Percentiles rank a stretch among this genome's conserved stretches.
Conservation (phyloP, 2,113 vertebrate genomes). For the Sander lucioperca region DNA sequence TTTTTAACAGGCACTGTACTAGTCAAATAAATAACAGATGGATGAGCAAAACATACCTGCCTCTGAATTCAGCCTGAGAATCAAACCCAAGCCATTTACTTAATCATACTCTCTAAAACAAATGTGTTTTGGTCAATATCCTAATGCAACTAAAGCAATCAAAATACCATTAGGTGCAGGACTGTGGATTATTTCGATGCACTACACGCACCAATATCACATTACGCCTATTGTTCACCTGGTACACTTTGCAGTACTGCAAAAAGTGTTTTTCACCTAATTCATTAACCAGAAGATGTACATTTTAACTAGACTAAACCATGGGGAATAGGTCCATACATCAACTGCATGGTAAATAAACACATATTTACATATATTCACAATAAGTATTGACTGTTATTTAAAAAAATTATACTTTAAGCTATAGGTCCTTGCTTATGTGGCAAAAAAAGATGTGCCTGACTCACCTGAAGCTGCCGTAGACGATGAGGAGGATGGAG, state of each 20-base stretch:
- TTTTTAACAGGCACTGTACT: no score
- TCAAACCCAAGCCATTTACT: constrained; percentile 1
- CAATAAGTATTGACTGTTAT: neutral
- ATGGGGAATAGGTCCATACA: neutral
- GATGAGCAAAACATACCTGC: no score
- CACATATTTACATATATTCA: neutral
- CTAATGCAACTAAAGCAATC: constrained; percentile 20
- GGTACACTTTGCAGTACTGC: neutral
- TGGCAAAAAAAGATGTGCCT: neutral
- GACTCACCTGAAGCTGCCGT: constrained; percentile 87
- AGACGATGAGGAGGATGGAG: constrained; percentile 88
- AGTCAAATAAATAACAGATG: no score
- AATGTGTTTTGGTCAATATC: constrained; percentile 7
- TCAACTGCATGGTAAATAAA: neutral
- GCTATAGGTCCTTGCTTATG: neutral
- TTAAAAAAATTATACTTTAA: neutral
- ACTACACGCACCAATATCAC: constrained; percentile 20
- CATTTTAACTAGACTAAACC: neutral
- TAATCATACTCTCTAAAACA: neutral
- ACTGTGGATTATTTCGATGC: neutral
- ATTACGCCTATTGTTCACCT: neutral
- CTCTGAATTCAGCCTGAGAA: neutral
- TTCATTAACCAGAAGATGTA: neutral
- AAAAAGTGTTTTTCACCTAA: neutral
- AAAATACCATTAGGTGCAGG: constrained; percentile 12